phyloP scores from a whole-genome alignment of 2,888 invertebrate species.

The Caenorhabditis zanzibari region DNA sequence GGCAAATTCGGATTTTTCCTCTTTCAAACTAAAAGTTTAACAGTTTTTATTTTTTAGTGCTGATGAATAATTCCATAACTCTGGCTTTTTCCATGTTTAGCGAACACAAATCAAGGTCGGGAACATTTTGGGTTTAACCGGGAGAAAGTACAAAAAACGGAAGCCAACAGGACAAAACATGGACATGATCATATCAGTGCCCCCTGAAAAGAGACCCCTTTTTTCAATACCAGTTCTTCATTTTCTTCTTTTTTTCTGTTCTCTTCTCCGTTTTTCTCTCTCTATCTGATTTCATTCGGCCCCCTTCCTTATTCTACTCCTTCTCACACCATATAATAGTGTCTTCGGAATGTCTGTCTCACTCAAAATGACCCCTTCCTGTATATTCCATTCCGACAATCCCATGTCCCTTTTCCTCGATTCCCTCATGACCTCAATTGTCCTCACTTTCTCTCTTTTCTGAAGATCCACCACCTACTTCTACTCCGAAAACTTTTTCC shows the following conservation, averaged over 20 bases:
- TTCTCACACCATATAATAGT: constrained; percentile 55
- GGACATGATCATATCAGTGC: constrained; percentile 59
- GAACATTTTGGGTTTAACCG: constrained; percentile 14
- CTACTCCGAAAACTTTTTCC: constrained; percentile 19
- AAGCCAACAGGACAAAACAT: constrained; percentile 47
- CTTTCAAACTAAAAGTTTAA: constrained; percentile 6
- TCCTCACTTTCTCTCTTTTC: constrained; percentile 55
- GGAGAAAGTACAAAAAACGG: constrained; percentile 61
- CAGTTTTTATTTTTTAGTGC: constrained; percentile 2
- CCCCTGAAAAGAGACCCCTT: constrained; percentile 24
- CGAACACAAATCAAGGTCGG: constrained; percentile 15
- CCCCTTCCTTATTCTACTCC: constrained; percentile 9
- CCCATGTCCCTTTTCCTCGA: constrained; percentile 26
- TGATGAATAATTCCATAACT: background rate
- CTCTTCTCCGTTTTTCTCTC: background rate
- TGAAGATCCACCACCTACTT: constrained; percentile 10
- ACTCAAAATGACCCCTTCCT: constrained; percentile 51
- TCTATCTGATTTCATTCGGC: constrained; percentile 53
- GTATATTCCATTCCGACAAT: constrained; percentile 30
- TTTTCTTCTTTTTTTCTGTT: constrained; percentile 7
- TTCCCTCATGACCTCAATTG: constrained; percentile 57
- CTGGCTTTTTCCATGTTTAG: constrained; percentile 16
- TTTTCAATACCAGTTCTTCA: constrained; percentile 61
- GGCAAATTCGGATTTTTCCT: background rate
- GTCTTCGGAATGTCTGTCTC: constrained; percentile 46